Evolutionary conservation across 2,888 invertebrate genomes (phyloP), one percentile per base, ranked within the genome.

Genomic region (Temnothorax ravouxi): DNA sequence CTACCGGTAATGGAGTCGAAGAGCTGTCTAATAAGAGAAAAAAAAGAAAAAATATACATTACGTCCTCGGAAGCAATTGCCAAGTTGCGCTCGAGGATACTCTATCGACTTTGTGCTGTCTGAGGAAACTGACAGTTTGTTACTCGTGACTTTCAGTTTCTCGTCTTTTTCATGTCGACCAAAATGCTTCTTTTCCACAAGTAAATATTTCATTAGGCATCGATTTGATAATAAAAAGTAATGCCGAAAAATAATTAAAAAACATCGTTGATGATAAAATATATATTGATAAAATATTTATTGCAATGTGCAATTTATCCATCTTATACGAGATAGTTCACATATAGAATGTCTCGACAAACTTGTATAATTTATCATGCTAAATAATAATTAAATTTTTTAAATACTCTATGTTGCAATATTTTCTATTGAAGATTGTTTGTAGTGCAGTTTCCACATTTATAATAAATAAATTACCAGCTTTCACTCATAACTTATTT

Each of bases 1-100:
- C 69, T 84, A 77, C 44, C 72, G 50, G 72, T 84, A 84, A 84
- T 84, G 84, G 84, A 81, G 84, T 84, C 81, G 64, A 69, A 62
- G 64, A 72, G 72, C 64, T 47, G 66, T 47, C n/a, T 47, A 47
- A 64, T 64, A 44, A 72, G 47, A 59, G 56, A 11, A 44, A 29
- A 56, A 50, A 54, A 61, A 3, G 4, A 15, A 64, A 72, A 79
- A 52, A 66, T 59, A 84, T 50, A 72, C 66, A 50, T 79, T 84
- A 79, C 72, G 52, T 83, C 38, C 72, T 61, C 71, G 71, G 64
- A 85, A 85, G 85, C 83, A 77, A 83, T 84, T 76, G 85, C 66
- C 71, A 71, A 84, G 84, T 84, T 76, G 84, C 76, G 44, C 69
- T 76, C 52, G 56, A 54, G 75, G 76, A 67, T 83, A 52, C 76